A percentile compares a stretch with the other conserved stretches of the same genome.
Conservation (phyloP, 1,140 invertebrate genomes). For the Stegodyphus mimosarum region DNA sequence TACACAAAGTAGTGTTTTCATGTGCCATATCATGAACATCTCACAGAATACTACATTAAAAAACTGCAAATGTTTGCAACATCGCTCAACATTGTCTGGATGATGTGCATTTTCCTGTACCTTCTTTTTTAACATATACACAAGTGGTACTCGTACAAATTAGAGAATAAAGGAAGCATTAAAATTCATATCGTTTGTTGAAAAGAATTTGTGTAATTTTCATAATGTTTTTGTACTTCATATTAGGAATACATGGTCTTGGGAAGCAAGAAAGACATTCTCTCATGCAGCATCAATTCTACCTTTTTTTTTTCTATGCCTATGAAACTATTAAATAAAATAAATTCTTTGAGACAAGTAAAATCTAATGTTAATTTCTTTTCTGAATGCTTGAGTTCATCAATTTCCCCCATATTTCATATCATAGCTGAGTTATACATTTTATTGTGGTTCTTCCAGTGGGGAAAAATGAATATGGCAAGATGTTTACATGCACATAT, state of each 20-base stretch:
- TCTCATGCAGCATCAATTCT: not conserved
- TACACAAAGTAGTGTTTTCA: constrained; percentile 14
- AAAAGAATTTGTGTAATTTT: not conserved
- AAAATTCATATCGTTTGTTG: constrained; percentile 12
- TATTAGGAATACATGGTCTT: constrained; percentile 7
- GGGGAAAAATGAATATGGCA: not conserved
- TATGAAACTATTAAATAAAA: not conserved
- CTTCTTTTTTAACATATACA: constrained; percentile 22
- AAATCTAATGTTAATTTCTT: not conserved
- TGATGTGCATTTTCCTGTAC: constrained; percentile 10
- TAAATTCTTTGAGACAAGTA: not conserved
- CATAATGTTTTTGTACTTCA: constrained; percentile 29
- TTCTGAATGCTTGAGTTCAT: not conserved
- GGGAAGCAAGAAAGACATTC: not conserved
- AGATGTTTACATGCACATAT: not conserved
- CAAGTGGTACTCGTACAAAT: not conserved
- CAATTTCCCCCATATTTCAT: not conserved
- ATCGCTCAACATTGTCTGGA: not conserved
- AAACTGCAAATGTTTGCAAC: not conserved
- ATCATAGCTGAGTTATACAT: not conserved
- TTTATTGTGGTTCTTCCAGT: not conserved
- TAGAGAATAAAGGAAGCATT: constrained; percentile 9
- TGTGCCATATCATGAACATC: constrained; percentile 35
- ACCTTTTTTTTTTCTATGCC: not conserved
- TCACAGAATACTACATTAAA: not conserved